Conservation (phyloP, 2,888 invertebrate genomes). For the Pristionchus fissidentatus region DNA sequence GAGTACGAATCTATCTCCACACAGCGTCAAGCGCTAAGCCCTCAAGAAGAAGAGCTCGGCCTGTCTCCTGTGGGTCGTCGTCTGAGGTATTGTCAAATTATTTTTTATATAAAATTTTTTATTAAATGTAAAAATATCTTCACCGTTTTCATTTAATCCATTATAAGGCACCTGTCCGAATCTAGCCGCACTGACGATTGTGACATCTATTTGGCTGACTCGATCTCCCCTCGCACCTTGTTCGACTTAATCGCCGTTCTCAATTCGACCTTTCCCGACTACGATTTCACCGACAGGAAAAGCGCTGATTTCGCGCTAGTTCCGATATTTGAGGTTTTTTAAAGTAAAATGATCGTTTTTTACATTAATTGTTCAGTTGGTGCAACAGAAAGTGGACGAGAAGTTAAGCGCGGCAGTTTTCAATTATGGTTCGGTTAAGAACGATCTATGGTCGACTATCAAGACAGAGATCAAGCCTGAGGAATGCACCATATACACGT, state of each 20-base stretch:
- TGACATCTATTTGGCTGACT: slow-evolving; percentile 85
- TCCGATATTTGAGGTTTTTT: slow-evolving; percentile 80
- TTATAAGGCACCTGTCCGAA: slow-evolving; percentile 36
- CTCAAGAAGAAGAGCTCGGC: slow-evolving; percentile 49
- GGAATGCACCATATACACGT: slow-evolving; percentile 94
- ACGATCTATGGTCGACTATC: slow-evolving; percentile 91
- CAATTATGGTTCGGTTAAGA: slow-evolving; percentile 84
- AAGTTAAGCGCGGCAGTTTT: slow-evolving; percentile 82
- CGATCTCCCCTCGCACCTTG: slow-evolving; percentile 92
- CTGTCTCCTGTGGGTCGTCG: slow-evolving; percentile 45
- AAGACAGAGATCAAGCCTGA: slow-evolving; percentile 91
- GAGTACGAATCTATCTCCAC: slow-evolving; percentile 18
- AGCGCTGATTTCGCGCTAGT: slow-evolving; percentile 98
- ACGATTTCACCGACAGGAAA: slow-evolving; percentile 97
- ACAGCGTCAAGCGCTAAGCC: slow-evolving; percentile 78
- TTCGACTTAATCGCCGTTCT: slow-evolving; percentile 97
- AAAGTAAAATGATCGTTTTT: neutral
- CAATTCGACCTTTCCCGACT: slow-evolving; percentile 97
- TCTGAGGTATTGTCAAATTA: slow-evolving; percentile 1
- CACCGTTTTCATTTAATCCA: neutral
- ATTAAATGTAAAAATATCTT: neutral
- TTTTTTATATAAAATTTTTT: neutral
- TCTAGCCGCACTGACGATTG: slow-evolving; percentile 30
- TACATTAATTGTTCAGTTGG: slow-evolving; percentile 52
- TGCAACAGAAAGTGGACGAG: slow-evolving; percentile 59